Conservation (phyloP, 2,113 vertebrate species). For the Pongo abelii region DNA sequence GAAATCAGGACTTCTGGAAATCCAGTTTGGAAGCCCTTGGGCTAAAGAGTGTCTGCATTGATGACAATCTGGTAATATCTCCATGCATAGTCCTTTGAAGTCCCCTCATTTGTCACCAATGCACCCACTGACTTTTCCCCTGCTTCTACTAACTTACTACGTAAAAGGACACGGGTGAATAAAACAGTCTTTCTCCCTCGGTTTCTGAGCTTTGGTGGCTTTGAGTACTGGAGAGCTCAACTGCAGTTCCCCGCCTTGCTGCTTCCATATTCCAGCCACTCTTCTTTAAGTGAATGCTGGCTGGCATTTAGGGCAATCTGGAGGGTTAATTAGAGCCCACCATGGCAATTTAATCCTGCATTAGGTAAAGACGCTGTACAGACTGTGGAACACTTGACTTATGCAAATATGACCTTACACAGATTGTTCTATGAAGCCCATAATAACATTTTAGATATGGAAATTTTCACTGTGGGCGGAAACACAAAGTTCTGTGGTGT, state of each 20-base stretch:
- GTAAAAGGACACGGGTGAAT: neutral
- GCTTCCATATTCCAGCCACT: neutral
- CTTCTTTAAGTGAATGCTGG: constrained; percentile 50
- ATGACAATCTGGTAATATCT: neutral
- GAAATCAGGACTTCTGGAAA: constrained; percentile 19
- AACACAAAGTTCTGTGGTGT: neutral
- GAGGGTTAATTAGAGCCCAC: constrained; percentile 55
- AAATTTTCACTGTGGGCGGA: constrained; percentile 18
- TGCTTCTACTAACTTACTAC: neutral
- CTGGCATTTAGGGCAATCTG: constrained; percentile 68
- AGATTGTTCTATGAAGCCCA: constrained; percentile 54
- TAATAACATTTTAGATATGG: constrained; percentile 64
- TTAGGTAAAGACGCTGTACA: constrained; percentile 33
- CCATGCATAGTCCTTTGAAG: neutral
- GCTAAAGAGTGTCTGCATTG: neutral
- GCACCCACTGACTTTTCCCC: neutral
- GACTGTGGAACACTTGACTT: constrained; percentile 65
- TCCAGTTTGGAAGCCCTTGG: neutral
- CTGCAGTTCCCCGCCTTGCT: neutral
- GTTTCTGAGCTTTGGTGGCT: neutral
- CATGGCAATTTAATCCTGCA: constrained; percentile 20
- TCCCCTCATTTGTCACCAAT: neutral
- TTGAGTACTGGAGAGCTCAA: neutral
- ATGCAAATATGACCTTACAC: constrained; percentile 77
- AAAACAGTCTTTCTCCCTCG: neutral